Evolutionary conservation across 1,140 invertebrate genomes (phyloP).

Genomic region (Drosophila tristis): DNA sequence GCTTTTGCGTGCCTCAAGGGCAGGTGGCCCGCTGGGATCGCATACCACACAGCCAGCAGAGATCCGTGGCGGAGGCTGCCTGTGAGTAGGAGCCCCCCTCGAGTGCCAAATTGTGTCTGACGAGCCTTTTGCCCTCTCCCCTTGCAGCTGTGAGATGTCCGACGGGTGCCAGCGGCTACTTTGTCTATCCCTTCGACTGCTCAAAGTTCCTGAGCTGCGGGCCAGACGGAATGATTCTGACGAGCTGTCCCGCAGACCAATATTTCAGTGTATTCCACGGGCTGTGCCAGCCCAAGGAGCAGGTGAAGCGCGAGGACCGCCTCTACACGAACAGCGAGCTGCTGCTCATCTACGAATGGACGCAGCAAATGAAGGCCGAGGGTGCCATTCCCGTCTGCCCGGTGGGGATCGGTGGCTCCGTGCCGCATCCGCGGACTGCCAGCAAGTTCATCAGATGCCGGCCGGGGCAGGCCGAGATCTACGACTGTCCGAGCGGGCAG

Average conservation of each 20-base stretch:
- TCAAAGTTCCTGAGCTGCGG: slow-evolving; percentile 88
- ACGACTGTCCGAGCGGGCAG: slow-evolving; percentile 42
- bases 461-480: slow-evolving; percentile 25
- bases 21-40: slow-evolving; percentile 42
- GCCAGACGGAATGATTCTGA: slow-evolving; percentile 83
- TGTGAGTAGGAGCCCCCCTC: slow-evolving; percentile 21
- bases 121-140: not conserved
- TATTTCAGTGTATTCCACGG: slow-evolving; percentile 61
- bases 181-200: slow-evolving; percentile 87
- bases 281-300: slow-evolving; percentile 29
- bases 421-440: slow-evolving; percentile 86
- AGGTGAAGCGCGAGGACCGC: slow-evolving; percentile 57
- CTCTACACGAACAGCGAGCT: slow-evolving; percentile 39
- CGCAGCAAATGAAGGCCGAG: slow-evolving; percentile 24
- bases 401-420: slow-evolving; percentile 85
- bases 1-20: slow-evolving; percentile 39
- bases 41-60: slow-evolving; percentile 9
- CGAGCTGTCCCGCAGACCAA: slow-evolving; percentile 85
- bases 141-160: slow-evolving; percentile 82
- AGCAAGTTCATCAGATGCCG: slow-evolving; percentile 88
- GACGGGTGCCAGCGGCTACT: slow-evolving; percentile 84
- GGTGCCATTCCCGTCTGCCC: slow-evolving; percentile 84
- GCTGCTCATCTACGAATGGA: slow-evolving; percentile 52
- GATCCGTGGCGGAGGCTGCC: slow-evolving; percentile 8
- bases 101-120: not conserved